phyloP scores from a whole-genome alignment of 2,888 invertebrate species.

The Tetranychus truncatus region DNA sequence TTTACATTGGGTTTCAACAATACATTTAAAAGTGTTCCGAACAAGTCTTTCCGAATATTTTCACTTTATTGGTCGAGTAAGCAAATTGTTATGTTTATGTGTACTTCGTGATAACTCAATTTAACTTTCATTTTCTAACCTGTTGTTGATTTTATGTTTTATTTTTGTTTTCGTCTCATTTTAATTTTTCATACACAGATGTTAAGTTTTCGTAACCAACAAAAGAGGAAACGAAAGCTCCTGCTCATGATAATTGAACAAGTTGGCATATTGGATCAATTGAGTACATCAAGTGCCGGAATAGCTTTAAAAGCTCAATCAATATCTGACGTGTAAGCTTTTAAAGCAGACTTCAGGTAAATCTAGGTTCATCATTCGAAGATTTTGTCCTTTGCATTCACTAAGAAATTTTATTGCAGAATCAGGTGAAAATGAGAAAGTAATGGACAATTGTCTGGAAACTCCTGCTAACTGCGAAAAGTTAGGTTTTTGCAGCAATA shows the following conservation, averaged over 20 bases:
- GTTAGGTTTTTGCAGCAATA: constrained; percentile 45
- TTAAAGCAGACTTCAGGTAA: constrained; percentile 62
- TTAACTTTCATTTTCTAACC: neutral
- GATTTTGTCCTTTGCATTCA: constrained; percentile 96
- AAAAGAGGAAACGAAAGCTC: constrained; percentile 43
- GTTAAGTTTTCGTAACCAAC: constrained; percentile 43
- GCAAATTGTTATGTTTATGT: too few relatives aligned
- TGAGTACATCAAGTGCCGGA: constrained; percentile 66
- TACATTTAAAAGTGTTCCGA: too few relatives aligned
- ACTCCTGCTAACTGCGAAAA: constrained; percentile 77
- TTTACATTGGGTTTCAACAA: too few relatives aligned
- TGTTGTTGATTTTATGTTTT: constrained; percentile 6
- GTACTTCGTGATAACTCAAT: constrained; percentile 6
- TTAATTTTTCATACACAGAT: constrained; percentile 34
- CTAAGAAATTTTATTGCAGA: constrained; percentile 77
- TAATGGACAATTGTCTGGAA: constrained; percentile 50
- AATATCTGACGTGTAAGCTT: constrained; percentile 91
- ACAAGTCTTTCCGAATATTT: too few relatives aligned
- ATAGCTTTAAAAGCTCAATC: constrained; percentile 59
- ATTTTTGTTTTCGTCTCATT: neutral
- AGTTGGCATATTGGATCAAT: constrained; percentile 64
- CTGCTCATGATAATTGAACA: constrained; percentile 83
- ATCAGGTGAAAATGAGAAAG: neutral
- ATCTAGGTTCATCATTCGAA: constrained; percentile 69
- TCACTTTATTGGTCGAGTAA: too few relatives aligned